phyloP scores from a whole-genome alignment of 2,888 invertebrate genomes.

The Trilocha varians region DNA sequence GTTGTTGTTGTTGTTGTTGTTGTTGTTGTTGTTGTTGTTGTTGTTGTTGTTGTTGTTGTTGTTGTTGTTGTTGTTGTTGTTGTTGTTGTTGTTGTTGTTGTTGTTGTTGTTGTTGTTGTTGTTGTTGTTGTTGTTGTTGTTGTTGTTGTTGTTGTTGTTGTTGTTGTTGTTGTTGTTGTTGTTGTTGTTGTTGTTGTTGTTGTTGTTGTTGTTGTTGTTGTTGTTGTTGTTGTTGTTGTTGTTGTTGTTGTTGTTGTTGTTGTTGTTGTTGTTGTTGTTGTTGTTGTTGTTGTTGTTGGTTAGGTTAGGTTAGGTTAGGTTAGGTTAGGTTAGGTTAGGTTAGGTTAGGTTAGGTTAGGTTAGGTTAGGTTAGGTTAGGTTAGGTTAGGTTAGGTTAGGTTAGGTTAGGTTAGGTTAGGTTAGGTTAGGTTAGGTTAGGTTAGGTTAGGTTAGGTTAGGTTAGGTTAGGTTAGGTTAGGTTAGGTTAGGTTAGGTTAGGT shows the following conservation, averaged over 20 bases:
- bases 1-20: too few relatives aligned
- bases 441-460: slow-evolving; percentile 19
- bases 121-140: too few relatives aligned
- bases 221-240: slow-evolving; percentile 11
- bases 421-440: slow-evolving; percentile 19
- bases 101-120: too few relatives aligned
- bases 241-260: slow-evolving; percentile 16
- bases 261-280: slow-evolving; percentile 9
- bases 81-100: too few relatives aligned
- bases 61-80: too few relatives aligned
- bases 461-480: slow-evolving; percentile 16
- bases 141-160: slow-evolving; percentile 10
- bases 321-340: slow-evolving; percentile 12
- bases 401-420: slow-evolving; percentile 18
- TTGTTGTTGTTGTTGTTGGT: slow-evolving; percentile 11
- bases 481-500: slow-evolving; percentile 14
- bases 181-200: slow-evolving; percentile 9
- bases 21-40: too few relatives aligned
- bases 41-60: too few relatives aligned
- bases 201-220: slow-evolving; percentile 4
- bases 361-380: slow-evolving; percentile 13
- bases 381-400: slow-evolving; percentile 14
- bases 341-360: slow-evolving; percentile 13
- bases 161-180: slow-evolving; percentile 10
- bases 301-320: slow-evolving; percentile 13